Base-by-base conservation (phyloP, 2,797 vertebrate genomes). In the Tachyglossus aculeatus region DNA sequence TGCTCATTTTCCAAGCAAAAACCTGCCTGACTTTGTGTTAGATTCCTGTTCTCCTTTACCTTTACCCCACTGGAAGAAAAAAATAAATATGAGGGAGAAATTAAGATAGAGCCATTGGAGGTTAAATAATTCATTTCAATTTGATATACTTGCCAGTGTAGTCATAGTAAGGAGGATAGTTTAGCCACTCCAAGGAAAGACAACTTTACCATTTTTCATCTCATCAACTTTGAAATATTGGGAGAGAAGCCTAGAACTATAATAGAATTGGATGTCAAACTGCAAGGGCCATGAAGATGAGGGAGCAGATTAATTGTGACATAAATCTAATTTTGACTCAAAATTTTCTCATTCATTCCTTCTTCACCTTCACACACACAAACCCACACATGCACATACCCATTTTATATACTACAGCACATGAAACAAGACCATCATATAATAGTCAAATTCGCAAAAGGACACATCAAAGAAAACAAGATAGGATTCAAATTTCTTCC, bases 401-500 rank as follows among this genome's bases (percentile, higher is more conserved):
- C 6, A 10, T 74, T 52, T 19, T 10, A 4, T 21, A 44, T 25
- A 60, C 58, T 67, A 64, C 51, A 16, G 40, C 12, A 27, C 58
- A 56, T 63, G 19, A 31, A 4, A 36, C 57, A 33, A 74, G 70
- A 81, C 55, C 7, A 7, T 2, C 2, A 45, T 78, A 58, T 74
- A 60, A 70, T 82, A 73, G 15, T 11, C 72, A 40, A 44, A 11
- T 86, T 44, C 32, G 85, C 81, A 86, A 82, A 48, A 86, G 86
- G 87, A 41, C 54, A 39, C 59, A 74, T 31, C 62, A 91, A 81
- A 77, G 80, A 90, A 82, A 78, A 80, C 83, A 83, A 84, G 59
- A 36, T 88, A 67, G 34, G 48, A 86, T 91, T 84, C 83, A 87
- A 81, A 57, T 71, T 92, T 59, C 56, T 91, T 88, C 89, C 90